Evolutionary conservation across 2,113 vertebrate species (phyloP).

Genomic region (Hoplias malabaricus): DNA sequence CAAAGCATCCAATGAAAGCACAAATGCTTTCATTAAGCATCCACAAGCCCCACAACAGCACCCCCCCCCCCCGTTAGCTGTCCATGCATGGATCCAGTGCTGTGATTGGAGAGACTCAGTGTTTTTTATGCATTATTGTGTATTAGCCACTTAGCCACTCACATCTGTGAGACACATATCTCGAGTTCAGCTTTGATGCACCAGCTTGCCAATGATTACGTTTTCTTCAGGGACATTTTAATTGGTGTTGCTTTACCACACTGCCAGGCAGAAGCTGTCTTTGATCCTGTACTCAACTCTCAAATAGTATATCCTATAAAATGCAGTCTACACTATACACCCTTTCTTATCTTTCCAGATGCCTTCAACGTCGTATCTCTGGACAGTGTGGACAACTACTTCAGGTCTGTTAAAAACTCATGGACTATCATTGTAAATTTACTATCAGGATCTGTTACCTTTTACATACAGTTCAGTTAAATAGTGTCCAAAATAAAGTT

Average conservation of each 20-base stretch:
- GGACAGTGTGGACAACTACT: slow-evolving; percentile 90
- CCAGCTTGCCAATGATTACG: background rate
- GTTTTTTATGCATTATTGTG: no score
- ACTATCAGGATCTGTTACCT: no score
- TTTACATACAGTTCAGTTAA: background rate
- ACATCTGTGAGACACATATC: background rate
- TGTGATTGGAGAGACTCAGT: no score
- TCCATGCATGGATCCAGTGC: background rate
- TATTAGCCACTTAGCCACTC: background rate
- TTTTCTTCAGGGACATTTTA: background rate
- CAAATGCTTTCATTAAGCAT: no score
- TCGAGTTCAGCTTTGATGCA: slow-evolving; percentile 5
- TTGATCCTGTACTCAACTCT: background rate
- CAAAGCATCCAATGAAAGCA: no score
- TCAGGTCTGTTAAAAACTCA: slow-evolving; percentile 80
- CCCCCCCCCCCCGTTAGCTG: no score
- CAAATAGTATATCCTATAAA: slow-evolving; percentile 2
- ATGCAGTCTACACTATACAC: background rate
- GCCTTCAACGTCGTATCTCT: slow-evolving; percentile 89
- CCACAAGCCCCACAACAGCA: no score
- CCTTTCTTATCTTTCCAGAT: slow-evolving; percentile 76
- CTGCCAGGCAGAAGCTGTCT: slow-evolving; percentile 10
- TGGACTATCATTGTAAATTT: no score
- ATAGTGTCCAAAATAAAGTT: background rate
- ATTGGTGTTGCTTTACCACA: slow-evolving; percentile 30